Evolutionary conservation across 2,113 vertebrate species (phyloP).

Genomic region (Potamarius usumacintae): DNA sequence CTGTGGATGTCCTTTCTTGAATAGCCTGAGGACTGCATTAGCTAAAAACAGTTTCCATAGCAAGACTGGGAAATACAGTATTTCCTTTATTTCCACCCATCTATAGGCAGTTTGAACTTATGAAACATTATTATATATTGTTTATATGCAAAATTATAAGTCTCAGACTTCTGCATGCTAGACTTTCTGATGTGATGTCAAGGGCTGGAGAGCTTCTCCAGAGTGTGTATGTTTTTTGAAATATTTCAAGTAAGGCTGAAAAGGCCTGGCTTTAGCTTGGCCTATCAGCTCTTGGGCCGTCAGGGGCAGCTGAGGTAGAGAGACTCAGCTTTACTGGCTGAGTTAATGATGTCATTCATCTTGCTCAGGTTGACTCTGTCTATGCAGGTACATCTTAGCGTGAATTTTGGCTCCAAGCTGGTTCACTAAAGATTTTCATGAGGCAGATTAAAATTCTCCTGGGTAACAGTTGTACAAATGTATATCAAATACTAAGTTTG

Average conservation of each 20-base stretch:
- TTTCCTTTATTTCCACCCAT: neutral
- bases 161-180: neutral
- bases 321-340: conserved; percentile 37
- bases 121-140: neutral
- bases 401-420: conserved; percentile 42
- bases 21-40: neutral
- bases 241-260: conserved; percentile 5
- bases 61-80: neutral
- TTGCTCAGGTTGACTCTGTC: conserved; percentile 48
- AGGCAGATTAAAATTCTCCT: conserved; percentile 21
- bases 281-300: conserved; percentile 32
- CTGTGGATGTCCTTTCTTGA: neutral
- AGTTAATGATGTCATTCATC: conserved; percentile 55
- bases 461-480: conserved; percentile 8
- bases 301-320: conserved; percentile 26
- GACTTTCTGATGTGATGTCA: neutral
- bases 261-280: neutral
- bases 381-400: conserved; percentile 42
- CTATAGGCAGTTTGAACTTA: neutral
- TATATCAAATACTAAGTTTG: neutral
- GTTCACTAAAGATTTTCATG: conserved; percentile 27
- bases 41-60: neutral
- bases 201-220: neutral
- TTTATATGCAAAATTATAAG: neutral
- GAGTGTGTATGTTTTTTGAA: no score